Conservation (phyloP, 2,797 vertebrate genomes). For the Cirrhinus molitorella region DNA sequence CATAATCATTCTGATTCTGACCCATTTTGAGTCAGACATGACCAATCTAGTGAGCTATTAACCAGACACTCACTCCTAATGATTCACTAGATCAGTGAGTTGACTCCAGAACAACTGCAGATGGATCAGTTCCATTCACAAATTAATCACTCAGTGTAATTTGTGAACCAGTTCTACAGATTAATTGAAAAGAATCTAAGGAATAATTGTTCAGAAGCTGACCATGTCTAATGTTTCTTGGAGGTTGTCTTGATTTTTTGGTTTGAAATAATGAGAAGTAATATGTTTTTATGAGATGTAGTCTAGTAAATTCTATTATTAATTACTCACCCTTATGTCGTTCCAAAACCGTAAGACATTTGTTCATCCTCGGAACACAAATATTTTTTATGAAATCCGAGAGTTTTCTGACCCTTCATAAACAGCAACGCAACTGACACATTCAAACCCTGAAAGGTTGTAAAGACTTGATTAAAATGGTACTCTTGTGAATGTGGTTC, state of each 20-base stretch:
- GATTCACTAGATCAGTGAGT: neutral
- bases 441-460: too few species aligned
- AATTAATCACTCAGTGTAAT: neutral
- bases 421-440: too few species aligned
- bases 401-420: too few species aligned
- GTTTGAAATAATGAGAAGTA: neutral
- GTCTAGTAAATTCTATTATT: too few species aligned
- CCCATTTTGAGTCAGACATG: neutral
- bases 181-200: neutral
- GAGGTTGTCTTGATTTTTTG: neutral
- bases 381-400: too few species aligned
- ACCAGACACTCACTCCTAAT: neutral
- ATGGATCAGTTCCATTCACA: neutral
- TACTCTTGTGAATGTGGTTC: too few species aligned
- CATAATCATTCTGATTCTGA: neutral
- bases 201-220: neutral
- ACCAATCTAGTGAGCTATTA: neutral
- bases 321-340: too few species aligned
- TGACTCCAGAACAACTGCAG: slow-evolving; percentile 1
- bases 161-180: neutral
- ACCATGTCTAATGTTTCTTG: neutral
- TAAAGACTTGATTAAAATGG: too few species aligned
- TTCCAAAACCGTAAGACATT: too few species aligned
- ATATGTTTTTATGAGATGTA: neutral
- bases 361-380: too few species aligned